Conservation (phyloP, 1,140 invertebrate genomes). For the Scylla paramamosain region DNA sequence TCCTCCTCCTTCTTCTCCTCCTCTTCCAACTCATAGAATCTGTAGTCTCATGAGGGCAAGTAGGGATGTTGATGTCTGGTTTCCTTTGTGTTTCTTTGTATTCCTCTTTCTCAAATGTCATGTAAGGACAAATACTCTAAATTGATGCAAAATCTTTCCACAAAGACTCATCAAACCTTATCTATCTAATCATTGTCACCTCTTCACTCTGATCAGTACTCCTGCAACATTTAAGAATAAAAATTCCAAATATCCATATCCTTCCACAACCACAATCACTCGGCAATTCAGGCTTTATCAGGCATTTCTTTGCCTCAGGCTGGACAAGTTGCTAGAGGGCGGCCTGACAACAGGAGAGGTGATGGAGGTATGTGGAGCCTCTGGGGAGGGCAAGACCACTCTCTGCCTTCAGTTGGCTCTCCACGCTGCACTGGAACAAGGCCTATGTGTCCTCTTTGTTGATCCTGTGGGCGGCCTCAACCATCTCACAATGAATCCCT, state of each 20-base stretch:
- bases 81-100: neutral
- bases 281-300: neutral
- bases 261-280: neutral
- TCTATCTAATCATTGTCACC: neutral
- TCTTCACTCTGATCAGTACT: neutral
- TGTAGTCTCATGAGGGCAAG: neutral
- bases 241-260: neutral
- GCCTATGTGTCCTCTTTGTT: slow-evolving; percentile 28
- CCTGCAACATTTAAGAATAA: neutral
- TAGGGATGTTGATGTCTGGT: neutral
- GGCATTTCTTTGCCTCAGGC: neutral
- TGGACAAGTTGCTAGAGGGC: slow-evolving; percentile 55
- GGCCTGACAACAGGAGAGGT: slow-evolving; percentile 60
- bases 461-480: slow-evolving; percentile 37
- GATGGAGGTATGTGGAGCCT: slow-evolving; percentile 59
- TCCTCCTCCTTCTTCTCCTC: neutral
- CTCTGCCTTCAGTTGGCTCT: slow-evolving; percentile 53
- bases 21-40: neutral
- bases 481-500: neutral
- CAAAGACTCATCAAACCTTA: neutral
- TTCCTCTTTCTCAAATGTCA: neutral
- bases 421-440: slow-evolving; percentile 37
- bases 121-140: neutral
- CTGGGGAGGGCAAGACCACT: slow-evolving; percentile 56
- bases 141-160: neutral